Conservation (phyloP, 1,140 invertebrate species). For the Bombus waltoni region DNA sequence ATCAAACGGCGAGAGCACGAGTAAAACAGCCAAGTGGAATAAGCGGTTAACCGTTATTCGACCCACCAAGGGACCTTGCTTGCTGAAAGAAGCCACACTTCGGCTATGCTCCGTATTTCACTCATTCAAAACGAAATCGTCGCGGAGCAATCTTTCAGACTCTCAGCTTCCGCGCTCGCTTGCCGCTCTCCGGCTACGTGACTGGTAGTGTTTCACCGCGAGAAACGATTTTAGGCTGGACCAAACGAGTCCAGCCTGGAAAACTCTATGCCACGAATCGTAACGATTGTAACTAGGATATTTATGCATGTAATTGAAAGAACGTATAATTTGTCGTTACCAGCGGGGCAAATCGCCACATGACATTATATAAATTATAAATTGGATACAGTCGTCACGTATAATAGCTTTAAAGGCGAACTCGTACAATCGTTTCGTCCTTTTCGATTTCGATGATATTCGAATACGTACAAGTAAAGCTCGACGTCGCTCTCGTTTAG, state of each 20-base stretch:
- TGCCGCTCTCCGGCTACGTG: background rate
- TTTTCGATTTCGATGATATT: too few species aligned
- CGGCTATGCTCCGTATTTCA: constrained; percentile 35
- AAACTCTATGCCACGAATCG: too few species aligned
- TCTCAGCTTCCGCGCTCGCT: background rate
- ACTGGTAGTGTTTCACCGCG: background rate
- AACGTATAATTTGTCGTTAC: background rate
- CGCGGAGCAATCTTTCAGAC: background rate
- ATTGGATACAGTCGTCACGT: background rate
- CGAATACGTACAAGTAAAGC: too few species aligned
- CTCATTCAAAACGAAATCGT: constrained; percentile 28
- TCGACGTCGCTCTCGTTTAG: too few species aligned
- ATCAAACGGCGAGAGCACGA: constrained; percentile 56
- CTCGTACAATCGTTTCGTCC: too few species aligned
- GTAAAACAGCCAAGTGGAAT: constrained; percentile 73
- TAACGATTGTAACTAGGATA: too few species aligned
- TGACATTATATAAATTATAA: background rate
- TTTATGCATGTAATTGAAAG: background rate
- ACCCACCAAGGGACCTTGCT: constrained; percentile 68
- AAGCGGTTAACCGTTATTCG: constrained; percentile 75
- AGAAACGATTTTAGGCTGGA: background rate
- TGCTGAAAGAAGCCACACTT: constrained; percentile 68
- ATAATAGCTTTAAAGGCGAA: too few species aligned
- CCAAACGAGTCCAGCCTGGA: background rate
- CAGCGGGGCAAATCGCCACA: background rate